Base-by-base conservation (phyloP, 2,888 invertebrate species). In the Monoplex corrugatus region DNA sequence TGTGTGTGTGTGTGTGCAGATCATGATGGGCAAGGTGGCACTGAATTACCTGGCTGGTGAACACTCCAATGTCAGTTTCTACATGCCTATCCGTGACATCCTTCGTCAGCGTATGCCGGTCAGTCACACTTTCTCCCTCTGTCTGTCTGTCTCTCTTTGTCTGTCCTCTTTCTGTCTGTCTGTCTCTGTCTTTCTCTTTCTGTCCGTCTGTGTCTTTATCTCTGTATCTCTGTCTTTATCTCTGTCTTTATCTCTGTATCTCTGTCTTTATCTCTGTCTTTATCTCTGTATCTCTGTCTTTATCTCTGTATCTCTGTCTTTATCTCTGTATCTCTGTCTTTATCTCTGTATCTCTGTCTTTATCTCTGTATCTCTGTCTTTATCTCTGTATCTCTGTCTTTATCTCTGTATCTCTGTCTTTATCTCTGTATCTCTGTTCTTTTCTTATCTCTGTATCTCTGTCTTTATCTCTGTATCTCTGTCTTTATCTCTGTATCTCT, bases 11-110 rank as follows among this genome's bases (percentile, higher is more conserved):
- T 72, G 32, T 72, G 28, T 72, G 68, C 44, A 84, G 84, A 94
- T 98, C 2, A 96, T 97, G 83, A 96, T 98, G 91, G 97, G 97
- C 91, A 97, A 97, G 92, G 97, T 97, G 0, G 97, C 97, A 0
- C 96, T 84, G 50, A 23, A 32, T 32, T 57, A 32, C 23, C 57
- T 50, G 97, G 91, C 94, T 97, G 89, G 97, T 91, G 97, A 92
- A 50, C 90, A 89, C 3, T 23, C 32, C 84, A 50, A 50, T 57
- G 19, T 32, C n/a, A 90, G 87, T 13, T 78, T 57, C 3, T 93
- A 93, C 89, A 86, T 89, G 3, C 90, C 90, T 0, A 90, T 94
- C 32, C 87, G 94, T 87, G 93, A 94, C 86, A 92, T 93, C 23
- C 90, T 95, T 0, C 92, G 93, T 75, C 90, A 93, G 32, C 32